Percentiles rank a stretch among this genome's conserved stretches.
phyloP scores from a whole-genome alignment of 2,113 vertebrate species.

The Plestiodon gilberti region DNA sequence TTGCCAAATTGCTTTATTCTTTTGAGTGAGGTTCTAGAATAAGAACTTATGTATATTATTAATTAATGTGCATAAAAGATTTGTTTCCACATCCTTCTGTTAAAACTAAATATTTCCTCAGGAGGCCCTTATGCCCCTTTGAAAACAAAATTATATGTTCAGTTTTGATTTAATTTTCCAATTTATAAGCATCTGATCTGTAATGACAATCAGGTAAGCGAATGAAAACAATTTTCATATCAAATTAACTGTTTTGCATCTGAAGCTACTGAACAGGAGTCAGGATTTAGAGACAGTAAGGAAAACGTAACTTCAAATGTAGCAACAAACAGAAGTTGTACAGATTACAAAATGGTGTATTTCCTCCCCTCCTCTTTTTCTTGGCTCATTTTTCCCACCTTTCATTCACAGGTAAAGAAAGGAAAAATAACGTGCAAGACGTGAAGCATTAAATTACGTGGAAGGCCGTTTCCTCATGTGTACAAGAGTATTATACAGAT shows the following conservation, averaged over 20 bases:
- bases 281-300: not conserved
- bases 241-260: not conserved
- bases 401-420: too few species aligned
- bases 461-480: too few species aligned
- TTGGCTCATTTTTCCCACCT: too few species aligned
- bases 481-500: too few species aligned
- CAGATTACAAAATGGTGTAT: not conserved
- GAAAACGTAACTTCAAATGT: not conserved
- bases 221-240: not conserved
- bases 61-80: not conserved
- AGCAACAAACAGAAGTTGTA: not conserved
- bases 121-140: not conserved
- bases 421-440: too few species aligned
- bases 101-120: not conserved
- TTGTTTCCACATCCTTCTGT: not conserved
- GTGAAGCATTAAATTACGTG: too few species aligned
- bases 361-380: too few species aligned
- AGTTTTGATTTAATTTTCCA: constrained; percentile 25
- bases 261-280: not conserved
- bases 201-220: not conserved
- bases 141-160: not conserved
- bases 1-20: not conserved
- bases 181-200: constrained; percentile 10
- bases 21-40: not conserved
- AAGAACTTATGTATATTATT: not conserved